Evolutionary conservation across 2,888 invertebrate species (phyloP).

Genomic region (Eugnorisma glareosa): DNA sequence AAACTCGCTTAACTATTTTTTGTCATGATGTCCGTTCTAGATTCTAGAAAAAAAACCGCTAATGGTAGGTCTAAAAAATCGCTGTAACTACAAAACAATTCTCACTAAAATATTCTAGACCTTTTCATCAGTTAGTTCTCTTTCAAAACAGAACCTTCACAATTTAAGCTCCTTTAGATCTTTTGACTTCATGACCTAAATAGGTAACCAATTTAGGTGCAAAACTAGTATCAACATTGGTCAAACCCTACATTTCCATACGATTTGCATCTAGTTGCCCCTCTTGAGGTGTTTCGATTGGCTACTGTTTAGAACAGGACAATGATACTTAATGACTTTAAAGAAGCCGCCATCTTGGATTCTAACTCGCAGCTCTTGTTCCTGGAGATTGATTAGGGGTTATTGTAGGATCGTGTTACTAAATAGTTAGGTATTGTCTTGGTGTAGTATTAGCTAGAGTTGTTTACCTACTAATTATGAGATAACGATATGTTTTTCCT

Average conservation of each 20-base stretch:
- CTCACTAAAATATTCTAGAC: neutral
- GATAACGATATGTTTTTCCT: neutral
- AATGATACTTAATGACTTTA: conserved; percentile 15
- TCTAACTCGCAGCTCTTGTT: neutral
- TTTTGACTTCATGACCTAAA: conserved; percentile 16
- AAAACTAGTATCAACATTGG: conserved; percentile 37
- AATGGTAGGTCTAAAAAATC: neutral
- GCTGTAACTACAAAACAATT: neutral
- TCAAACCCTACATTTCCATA: conserved; percentile 54
- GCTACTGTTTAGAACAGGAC: conserved; percentile 13
- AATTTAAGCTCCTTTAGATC: neutral
- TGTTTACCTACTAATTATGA: neutral
- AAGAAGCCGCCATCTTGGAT: conserved; percentile 10
- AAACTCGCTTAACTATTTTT: no score
- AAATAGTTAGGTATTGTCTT: neutral
- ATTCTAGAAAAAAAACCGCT: neutral
- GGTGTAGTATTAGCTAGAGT: neutral
- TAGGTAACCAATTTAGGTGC: conserved; percentile 34
- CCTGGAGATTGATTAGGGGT: neutral
- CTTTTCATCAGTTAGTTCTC: neutral
- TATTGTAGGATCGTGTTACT: neutral
- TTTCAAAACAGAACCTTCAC: neutral
- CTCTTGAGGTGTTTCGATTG: conserved; percentile 29
- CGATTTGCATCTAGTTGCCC: conserved; percentile 52
- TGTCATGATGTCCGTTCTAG: neutral